These are phyloP conservation scores for Phaethornis superciliosus DNA, from an alignment of 2,113 vertebrate species.

Conservation along the genomic window DNA sequence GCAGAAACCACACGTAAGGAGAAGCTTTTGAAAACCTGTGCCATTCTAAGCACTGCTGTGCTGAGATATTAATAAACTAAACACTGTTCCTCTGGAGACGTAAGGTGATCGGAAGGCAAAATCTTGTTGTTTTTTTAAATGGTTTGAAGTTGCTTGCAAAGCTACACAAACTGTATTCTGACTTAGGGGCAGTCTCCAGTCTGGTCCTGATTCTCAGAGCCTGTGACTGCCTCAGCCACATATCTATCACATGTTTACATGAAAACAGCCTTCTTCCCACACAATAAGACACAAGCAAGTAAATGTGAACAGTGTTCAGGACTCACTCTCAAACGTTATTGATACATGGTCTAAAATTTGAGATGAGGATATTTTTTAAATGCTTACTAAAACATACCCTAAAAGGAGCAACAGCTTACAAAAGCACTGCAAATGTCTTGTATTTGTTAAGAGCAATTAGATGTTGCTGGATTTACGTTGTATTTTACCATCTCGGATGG, in stretches of 20 bases:
- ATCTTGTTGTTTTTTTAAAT: neutral
- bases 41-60: neutral
- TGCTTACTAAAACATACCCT: neutral
- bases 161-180: neutral
- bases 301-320: neutral
- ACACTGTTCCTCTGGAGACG: neutral
- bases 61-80: neutral
- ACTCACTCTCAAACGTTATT: neutral
- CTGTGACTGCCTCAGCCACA: neutral
- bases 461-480: neutral
- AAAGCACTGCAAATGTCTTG: neutral
- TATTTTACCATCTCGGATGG: neutral
- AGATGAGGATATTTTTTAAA: neutral
- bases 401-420: neutral
- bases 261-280: neutral
- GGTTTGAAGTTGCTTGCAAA: neutral
- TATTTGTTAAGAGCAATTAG: neutral
- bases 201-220: neutral
- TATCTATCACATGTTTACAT: rapidly evolving
- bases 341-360: neutral
- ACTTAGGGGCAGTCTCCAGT: neutral
- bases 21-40: rapidly evolving
- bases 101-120: neutral
- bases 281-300: neutral
- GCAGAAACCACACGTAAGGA: rapidly evolving